Conservation (phyloP, 2,888 invertebrate genomes). For the Ypsolopha scabrella region DNA sequence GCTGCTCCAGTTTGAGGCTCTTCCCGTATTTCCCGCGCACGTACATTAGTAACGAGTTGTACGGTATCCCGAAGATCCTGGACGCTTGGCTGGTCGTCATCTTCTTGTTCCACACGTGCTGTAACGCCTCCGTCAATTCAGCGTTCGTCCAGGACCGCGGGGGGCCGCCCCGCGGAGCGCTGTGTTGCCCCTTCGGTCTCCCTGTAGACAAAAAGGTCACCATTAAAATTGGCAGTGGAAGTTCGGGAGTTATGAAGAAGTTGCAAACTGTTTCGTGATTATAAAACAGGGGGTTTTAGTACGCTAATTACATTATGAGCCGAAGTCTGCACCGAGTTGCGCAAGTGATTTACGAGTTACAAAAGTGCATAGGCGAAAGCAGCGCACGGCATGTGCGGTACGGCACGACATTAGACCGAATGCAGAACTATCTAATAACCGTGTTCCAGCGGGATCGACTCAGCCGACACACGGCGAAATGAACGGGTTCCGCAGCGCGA, state of each 20-base stretch:
- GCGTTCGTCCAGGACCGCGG: conserved; percentile 94
- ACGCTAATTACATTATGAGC: conserved; percentile 40
- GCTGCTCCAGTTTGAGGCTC: conserved; percentile 87
- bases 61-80: conserved; percentile 92
- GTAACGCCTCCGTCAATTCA: conserved; percentile 89
- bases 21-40: conserved; percentile 95
- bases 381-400: conserved; percentile 48
- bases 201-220: conserved; percentile 57
- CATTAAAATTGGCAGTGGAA: too few relatives aligned
- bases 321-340: conserved; percentile 16
- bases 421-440: conserved; percentile 62
- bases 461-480: conserved; percentile 44
- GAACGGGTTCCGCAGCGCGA: conserved; percentile 55
- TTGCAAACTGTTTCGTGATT: conserved; percentile 21
- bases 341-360: conserved; percentile 42
- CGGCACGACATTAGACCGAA: conserved; percentile 37
- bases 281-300: conserved; percentile 30
- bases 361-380: conserved; percentile 27
- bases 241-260: background rate
- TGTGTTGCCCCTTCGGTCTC: conserved; percentile 91
- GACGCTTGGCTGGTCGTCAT: conserved; percentile 95
- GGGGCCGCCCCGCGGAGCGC: conserved; percentile 90
- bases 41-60: conserved; percentile 92
- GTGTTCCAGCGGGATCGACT: conserved; percentile 44
- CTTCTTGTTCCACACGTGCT: conserved; percentile 96